Evolutionary conservation across 2,797 vertebrate species (phyloP), one percentile per base, ranked within the genome.

Genomic region (Eidolon dupreanum): DNA sequence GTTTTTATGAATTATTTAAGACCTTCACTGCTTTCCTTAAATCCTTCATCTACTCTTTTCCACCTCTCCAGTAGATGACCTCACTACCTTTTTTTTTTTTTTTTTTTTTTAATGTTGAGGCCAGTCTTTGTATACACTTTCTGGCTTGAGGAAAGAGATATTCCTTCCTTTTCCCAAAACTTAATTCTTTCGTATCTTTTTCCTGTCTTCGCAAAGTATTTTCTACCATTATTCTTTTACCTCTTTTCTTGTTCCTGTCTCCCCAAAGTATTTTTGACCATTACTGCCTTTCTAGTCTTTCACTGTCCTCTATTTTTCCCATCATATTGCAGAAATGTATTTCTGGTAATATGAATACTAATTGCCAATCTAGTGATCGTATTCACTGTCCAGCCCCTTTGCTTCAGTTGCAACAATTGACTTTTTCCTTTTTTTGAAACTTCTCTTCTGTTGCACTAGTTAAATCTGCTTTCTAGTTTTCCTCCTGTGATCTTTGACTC

Each of bases 1-100:
- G 7, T 81, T 92, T 96, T 91, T 63, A 2, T 89, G 12, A 86
- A 55, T 94, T 88, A 88, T 81, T 94, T 93, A 43, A 91, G 74
- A 71, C 41, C 26, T 82, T 75, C 22, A 65, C 36, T 12, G 70
- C 46, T 93, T 93, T 86, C 16, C n/a, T 79, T 85, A 85, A 78
- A 33, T 24, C 12, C 17, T 36, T 73, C 79, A 75, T 53, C 20
- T 12, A 68, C 31, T 8, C 49, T 75, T 57, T 75, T 24, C 8
- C 20, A 7, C 6, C 4, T 55, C 28, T 51, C 33, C 70, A n/a
- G 4, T 61, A 83, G 63, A 74, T 77, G 24, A 74, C 36, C 38
- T 91, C 22, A 15, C 46, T 88, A 41, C 16, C 57, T 20, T 79
- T 46, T 87, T 33, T 68, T 33, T 41, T 83, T 36, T 17, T 26